Evolutionary conservation across 1,140 invertebrate genomes (phyloP).

Genomic region (Linepithema humile): DNA sequence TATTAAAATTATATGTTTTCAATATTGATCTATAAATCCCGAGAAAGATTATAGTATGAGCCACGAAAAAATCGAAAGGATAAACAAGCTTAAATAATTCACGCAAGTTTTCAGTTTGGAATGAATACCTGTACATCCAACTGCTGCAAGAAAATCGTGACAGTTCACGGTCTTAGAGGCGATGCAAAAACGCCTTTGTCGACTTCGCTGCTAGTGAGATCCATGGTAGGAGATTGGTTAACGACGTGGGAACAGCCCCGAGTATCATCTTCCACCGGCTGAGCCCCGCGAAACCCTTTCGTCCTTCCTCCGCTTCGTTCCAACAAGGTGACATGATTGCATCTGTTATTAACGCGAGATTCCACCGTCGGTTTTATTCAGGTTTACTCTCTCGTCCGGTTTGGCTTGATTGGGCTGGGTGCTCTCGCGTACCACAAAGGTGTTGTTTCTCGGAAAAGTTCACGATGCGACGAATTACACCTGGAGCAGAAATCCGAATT

Average conservation of each 20-base stretch:
- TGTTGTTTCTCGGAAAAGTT: not conserved
- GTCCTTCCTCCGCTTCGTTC: slow-evolving; percentile 32
- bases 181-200: slow-evolving; percentile 55
- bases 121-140: not conserved
- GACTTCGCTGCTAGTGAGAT: slow-evolving; percentile 25
- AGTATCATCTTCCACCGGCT: slow-evolving; percentile 42
- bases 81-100: not conserved
- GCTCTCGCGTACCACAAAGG: not conserved
- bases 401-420: slow-evolving; percentile 54
- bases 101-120: not conserved
- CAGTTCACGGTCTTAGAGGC: not conserved
- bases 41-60: not conserved
- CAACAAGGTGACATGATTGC: slow-evolving; percentile 65
- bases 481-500: not conserved
- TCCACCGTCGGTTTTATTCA: slow-evolving; percentile 41
- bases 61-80: not conserved
- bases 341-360: slow-evolving; percentile 65
- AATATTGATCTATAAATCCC: not conserved
- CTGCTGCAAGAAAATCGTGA: slow-evolving; percentile 1
- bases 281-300: slow-evolving; percentile 25
- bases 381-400: slow-evolving; percentile 15
- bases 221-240: slow-evolving; percentile 55
- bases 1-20: not conserved
- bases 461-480: not conserved
- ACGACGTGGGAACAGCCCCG: slow-evolving; percentile 66